These are phyloP conservation scores for Choreutis nemorana DNA, from an alignment of 2,888 invertebrate species.

Conservation along the genomic window DNA sequence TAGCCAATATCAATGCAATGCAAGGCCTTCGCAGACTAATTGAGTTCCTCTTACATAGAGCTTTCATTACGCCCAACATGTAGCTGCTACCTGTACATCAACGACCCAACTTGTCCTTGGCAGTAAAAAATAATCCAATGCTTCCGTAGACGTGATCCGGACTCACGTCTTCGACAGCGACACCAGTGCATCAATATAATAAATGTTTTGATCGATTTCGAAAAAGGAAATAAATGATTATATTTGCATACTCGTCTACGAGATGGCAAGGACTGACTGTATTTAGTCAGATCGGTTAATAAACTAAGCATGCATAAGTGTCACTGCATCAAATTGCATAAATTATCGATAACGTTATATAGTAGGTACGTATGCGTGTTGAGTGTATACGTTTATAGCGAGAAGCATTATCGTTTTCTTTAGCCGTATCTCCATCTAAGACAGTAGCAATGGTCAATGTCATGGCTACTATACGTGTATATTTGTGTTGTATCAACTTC, in stretches of 20 bases:
- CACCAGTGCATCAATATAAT: slow-evolving; percentile 27
- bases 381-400: no score
- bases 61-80: slow-evolving; percentile 4
- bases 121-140: slow-evolving; percentile 31
- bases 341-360: slow-evolving; percentile 34
- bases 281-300: slow-evolving; percentile 29
- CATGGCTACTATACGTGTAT: slow-evolving; percentile 25
- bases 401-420: slow-evolving; percentile 20
- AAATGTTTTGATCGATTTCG: slow-evolving; percentile 22
- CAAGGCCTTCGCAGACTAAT: slow-evolving; percentile 31
- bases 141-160: slow-evolving; percentile 47
- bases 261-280: slow-evolving; percentile 33
- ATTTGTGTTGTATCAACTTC: slow-evolving; percentile 16
- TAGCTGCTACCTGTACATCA: neutral
- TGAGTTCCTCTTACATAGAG: slow-evolving; percentile 11
- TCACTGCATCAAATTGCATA: slow-evolving; percentile 30
- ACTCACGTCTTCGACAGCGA: slow-evolving; percentile 25
- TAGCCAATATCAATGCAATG: slow-evolving; percentile 34
- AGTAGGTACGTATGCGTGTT: no score
- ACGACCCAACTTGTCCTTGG: slow-evolving; percentile 21
- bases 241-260: slow-evolving; percentile 42
- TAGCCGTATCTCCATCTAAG: slow-evolving; percentile 18
- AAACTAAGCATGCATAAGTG: slow-evolving; percentile 20
- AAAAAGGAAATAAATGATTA: slow-evolving; percentile 43
- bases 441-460: slow-evolving; percentile 33